These are phyloP conservation scores for Brachionus rotundiformis DNA, from an alignment of 1,140 invertebrate species.

Conservation along the genomic window DNA sequence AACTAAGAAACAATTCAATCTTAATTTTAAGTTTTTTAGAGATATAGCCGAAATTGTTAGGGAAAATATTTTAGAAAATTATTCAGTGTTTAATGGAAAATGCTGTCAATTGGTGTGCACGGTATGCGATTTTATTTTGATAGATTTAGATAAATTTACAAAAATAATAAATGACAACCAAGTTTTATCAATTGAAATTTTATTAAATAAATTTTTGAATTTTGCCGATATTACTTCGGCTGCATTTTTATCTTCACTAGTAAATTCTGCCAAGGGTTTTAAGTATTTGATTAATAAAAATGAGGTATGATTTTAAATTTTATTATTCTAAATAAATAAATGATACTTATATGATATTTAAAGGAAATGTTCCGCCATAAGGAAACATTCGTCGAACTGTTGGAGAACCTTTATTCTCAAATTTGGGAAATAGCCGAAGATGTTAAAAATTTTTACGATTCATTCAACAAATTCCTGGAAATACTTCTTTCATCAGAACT, in stretches of 20 bases:
- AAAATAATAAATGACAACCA: not conserved
- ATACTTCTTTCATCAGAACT: not conserved
- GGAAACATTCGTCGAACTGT: not conserved
- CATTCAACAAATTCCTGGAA: constrained; percentile 2
- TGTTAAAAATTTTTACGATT: constrained; percentile 38
- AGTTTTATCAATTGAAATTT: not conserved
- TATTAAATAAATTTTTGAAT: not conserved
- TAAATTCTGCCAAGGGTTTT: not conserved
- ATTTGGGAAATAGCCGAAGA: constrained; percentile 44
- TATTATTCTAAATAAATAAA: no score
- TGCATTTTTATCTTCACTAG: not conserved
- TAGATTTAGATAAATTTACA: not conserved
- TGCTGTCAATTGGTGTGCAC: constrained; percentile 17
- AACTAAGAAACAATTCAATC: not conserved
- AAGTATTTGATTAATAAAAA: constrained; percentile 10
- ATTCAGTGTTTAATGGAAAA: constrained; percentile 47
- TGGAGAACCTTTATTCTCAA: constrained; percentile 5
- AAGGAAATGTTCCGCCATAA: not conserved
- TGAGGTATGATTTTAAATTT: no score
- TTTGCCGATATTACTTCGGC: constrained; percentile 21
- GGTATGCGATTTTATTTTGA: not conserved
- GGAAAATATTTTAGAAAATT: constrained; percentile 28
- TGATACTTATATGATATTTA: not conserved
- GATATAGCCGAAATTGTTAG: not conserved
- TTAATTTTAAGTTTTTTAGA: not conserved